Base-by-base conservation (phyloP, 2,113 vertebrate genomes). In the Patagioenas fasciata region DNA sequence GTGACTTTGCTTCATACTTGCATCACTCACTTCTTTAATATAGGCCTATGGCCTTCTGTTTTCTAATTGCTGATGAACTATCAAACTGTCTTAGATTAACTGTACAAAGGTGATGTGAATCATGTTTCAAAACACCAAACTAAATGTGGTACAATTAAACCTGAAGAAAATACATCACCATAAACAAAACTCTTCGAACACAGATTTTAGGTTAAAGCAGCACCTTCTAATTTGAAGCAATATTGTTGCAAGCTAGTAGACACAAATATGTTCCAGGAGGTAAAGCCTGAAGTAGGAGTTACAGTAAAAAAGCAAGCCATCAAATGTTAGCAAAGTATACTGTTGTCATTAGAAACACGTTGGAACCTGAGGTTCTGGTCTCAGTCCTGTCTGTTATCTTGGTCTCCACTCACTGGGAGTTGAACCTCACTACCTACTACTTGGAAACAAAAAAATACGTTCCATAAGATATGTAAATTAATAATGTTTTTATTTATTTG, bases 1-100 rank as follows among this genome's bases (percentile, higher is more conserved):
- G 93, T 93, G 84, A 96, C 48, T 66, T 34, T 44, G 75, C 72
- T 97, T 94, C 82, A 56, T 84, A 80, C 77, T 96, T 96, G 62
- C 82, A 96, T 86, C 88, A 92, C 65, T 95, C 91, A 91, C 84
- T 95, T 90, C 47, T 96, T 54, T 86, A 73, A 93, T 87, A 95
- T 26, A 90, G 80, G 50, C 83, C 85, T 84, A 25, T 91, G 83
- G 95, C 64, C 86, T 88, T 75, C 69, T 77, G 82, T 90, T 95
- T 95, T 91, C 61, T 94, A 65, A 90, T 66, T 90, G 64, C 73
- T 85, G 78, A 38, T 95, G 70, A 94, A 92, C 50, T 95, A 80
- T 34, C 36, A 91, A 97, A 93, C 42, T 75, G 26, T 42, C 85
- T 93, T 85, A 85, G 84, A 95, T 92, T 89, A 93, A 88, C 51